phyloP scores from a whole-genome alignment of 2,888 invertebrate species.

The Drosophila colorata region DNA sequence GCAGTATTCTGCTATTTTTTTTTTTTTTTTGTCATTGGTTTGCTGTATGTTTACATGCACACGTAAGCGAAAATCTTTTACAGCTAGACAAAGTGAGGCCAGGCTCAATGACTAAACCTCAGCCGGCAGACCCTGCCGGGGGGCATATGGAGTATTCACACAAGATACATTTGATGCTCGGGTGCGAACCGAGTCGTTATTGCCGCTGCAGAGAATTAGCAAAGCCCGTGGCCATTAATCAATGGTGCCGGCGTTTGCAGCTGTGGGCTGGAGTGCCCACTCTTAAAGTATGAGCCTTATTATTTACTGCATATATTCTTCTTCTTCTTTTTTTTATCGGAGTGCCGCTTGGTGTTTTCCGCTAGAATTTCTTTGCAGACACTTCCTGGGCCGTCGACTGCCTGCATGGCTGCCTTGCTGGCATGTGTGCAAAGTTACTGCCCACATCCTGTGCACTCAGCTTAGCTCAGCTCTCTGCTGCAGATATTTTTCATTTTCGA shows the following conservation, averaged over 20 bases:
- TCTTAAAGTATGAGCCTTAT: slow-evolving; percentile 55
- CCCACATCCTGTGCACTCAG: slow-evolving; percentile 64
- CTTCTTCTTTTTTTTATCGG: background rate
- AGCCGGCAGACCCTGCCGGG: background rate
- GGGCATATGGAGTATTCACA: background rate
- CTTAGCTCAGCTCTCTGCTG: slow-evolving; percentile 40
- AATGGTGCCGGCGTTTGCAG: slow-evolving; percentile 37
- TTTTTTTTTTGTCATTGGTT: slow-evolving; percentile 18
- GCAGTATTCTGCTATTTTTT: slow-evolving; percentile 46
- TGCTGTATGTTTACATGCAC: slow-evolving; percentile 41
- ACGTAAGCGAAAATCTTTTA: slow-evolving; percentile 68
- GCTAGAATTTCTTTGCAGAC: slow-evolving; percentile 59
- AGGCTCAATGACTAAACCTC: slow-evolving; percentile 22
- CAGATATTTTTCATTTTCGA: slow-evolving; percentile 69
- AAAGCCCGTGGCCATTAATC: slow-evolving; percentile 58
- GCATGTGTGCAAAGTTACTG: slow-evolving; percentile 73
- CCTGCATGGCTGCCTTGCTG: slow-evolving; percentile 51
- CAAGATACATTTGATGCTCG: slow-evolving; percentile 33
- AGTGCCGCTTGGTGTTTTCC: slow-evolving; percentile 45
- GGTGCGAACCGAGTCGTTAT: slow-evolving; percentile 25
- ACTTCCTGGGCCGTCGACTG: slow-evolving; percentile 59
- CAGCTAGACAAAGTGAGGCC: slow-evolving; percentile 35
- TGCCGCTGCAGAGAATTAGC: slow-evolving; percentile 47
- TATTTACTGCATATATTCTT: slow-evolving; percentile 58
- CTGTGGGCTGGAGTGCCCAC: slow-evolving; percentile 26